Conservation (phyloP, 2,888 invertebrate species). For the Philereme transversata region DNA sequence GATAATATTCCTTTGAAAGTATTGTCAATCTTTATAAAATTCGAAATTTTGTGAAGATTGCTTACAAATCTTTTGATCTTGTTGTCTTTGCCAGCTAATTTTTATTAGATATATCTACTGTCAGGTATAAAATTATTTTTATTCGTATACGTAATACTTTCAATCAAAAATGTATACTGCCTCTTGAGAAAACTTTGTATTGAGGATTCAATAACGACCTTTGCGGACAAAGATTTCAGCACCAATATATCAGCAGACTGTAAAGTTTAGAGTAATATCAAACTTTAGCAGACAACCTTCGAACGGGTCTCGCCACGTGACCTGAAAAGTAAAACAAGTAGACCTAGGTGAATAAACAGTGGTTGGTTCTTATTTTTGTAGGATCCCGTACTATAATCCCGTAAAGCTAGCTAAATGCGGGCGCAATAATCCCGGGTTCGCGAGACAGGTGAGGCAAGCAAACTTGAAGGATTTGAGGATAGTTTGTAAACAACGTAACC, state of each 20-base stretch:
- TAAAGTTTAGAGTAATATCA: conserved; percentile 19
- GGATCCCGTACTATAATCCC: conserved; percentile 54
- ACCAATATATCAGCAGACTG: conserved; percentile 14
- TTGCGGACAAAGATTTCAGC: conserved; percentile 15
- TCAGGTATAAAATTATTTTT: too few relatives aligned
- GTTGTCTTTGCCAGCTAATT: too few relatives aligned
- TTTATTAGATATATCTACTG: too few relatives aligned
- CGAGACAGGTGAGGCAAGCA: conserved; percentile 50
- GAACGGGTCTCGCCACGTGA: conserved; percentile 45
- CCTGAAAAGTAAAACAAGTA: conserved; percentile 55
- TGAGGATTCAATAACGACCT: conserved; percentile 8
- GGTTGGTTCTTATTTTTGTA: conserved; percentile 51
- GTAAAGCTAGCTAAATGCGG: conserved; percentile 56
- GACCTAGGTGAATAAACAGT: conserved; percentile 53
- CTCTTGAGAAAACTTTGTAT: conserved; percentile 1
- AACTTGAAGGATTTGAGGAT: conserved; percentile 46
- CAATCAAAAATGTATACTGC: neutral
- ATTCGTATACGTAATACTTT: too few relatives aligned
- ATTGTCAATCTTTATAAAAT: neutral
- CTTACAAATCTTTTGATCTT: too few relatives aligned
- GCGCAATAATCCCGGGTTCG: conserved; percentile 48
- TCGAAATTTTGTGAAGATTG: neutral
- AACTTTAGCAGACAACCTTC: conserved; percentile 34
- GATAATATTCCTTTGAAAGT: neutral
- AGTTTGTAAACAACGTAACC: conserved; percentile 44